Evolutionary conservation across 2,113 vertebrate species (phyloP), one percentile per base, ranked within the genome.

Genomic region (Cyanoderma ruficeps): DNA sequence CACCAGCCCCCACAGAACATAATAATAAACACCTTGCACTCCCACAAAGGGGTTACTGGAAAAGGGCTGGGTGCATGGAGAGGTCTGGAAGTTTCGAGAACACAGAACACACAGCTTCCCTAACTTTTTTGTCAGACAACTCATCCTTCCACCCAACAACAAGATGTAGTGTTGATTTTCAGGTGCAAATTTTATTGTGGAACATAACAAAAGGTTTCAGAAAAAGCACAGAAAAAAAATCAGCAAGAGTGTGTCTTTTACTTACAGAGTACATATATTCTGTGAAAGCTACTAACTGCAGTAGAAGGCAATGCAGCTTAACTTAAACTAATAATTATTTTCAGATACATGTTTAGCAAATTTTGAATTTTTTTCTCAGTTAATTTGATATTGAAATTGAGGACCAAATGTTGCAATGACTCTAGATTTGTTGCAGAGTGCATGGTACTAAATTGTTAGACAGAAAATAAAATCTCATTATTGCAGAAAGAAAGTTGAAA

Each of bases 161-260:
- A 83, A 90, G 24, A 84, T 39, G n/a, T 35, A 39, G 11, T 46
- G 44, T 49, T 55, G 53, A 83, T 78, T 87, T 82, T 77, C 59
- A 92, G 52, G 86, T 96, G 92, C 68, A 83, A 76, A 86, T 89
- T 97, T 96, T 97, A 96, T 97, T 97, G 93, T 96, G 96, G 35
- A 87, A 89, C 83, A 49, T 76, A 97, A 94, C 44, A 88, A 93
- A 89, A 87, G 31, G 42, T 79, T 81, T 94, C 82, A 78, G 74
- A 69, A 87, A 93, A 94, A 91, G 55, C 80, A 92, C 21, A 81
- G 42, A 46, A 55, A 87, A 78, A 85, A 87, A 92, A 63, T 35
- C 59, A 90, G 55, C 84, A 87, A 72, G 22, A 67, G 21, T 27
- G 86, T 60, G 35, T 70, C 19, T 72, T 28, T 83, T 83, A 53